Conservation (phyloP, 2,888 invertebrate genomes). For the Patella caerulea region DNA sequence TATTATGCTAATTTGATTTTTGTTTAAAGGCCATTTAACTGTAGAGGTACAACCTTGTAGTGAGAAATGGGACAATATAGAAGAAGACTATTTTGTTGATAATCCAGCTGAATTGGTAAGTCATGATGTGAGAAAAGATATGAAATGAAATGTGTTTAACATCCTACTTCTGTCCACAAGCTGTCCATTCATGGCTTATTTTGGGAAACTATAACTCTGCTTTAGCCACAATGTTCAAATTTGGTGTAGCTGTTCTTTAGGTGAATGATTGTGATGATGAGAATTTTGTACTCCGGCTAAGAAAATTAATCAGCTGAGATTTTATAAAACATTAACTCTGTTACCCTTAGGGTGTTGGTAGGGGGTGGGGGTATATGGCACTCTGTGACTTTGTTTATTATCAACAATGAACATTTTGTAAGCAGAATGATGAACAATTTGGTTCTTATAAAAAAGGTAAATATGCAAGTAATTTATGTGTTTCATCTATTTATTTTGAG, state of each 20-base stretch:
- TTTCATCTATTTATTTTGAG: no score
- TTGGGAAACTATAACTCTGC: neutral
- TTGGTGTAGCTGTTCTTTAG: conserved; percentile 3
- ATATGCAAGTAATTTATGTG: no score
- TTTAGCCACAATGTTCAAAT: neutral
- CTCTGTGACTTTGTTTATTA: no score
- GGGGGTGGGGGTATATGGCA: no score
- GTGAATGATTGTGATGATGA: neutral
- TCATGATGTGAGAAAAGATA: conserved; percentile 5
- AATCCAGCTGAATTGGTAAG: conserved; percentile 72
- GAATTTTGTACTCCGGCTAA: no score
- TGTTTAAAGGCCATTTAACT: conserved; percentile 51
- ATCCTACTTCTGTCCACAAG: neutral
- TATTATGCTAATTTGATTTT: neutral
- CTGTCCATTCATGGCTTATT: neutral
- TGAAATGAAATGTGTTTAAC: neutral
- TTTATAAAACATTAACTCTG: no score
- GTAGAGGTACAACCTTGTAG: conserved; percentile 73
- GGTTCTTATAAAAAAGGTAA: no score
- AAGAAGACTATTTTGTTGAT: conserved; percentile 73
- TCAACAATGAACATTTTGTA: no score
- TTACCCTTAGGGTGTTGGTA: no score
- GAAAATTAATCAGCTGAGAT: no score
- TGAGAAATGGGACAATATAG: conserved; percentile 71
- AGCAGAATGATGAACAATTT: no score